Base-by-base conservation (phyloP, 2,113 vertebrate species). In the Solea senegalensis region DNA sequence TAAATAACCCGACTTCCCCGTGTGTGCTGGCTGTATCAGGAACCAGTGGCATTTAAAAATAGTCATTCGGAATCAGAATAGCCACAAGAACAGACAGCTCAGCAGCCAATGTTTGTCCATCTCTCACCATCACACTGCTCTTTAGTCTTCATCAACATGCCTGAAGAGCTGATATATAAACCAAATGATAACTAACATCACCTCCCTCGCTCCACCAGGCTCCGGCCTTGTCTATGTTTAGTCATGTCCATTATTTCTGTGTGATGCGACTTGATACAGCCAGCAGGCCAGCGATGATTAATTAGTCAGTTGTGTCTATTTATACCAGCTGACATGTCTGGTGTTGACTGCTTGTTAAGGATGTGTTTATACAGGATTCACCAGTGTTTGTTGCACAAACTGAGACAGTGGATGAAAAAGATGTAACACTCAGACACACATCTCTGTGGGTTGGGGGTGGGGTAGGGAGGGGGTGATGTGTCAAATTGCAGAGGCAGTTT, bases 241-340 rank as follows among this genome's bases (percentile, higher is more conserved):
- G 86, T 82, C 76, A 83, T 60, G 57, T 65, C 57, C 82, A 49
- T 84, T 82, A 79, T 88, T 74, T 88, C 83, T 67, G 41, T 69
- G 77, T 69, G 46, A 83, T 81, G 76, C 65, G 80, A 89, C 88
- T 67, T 8, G 82, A 91, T 82, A 89, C 70, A 68, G 69, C 59
- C 63, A 74, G 65, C 65, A 44, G 13, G 69, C 82, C 82, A 80
- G 58, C 72, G 61, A 72, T 71, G 60, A 76, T 78, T 84, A 84
- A 91, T 91, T 90, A 89, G 83, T 78, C 81, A 83, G 69, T 82
- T 69, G 75, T 65, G 71, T 86, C 83, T 88, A 89, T 92, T 91
- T 84, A 76, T 86, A 78, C 41, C 74, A 80, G 78, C 86, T 90
- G 87, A 91, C 75, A 28, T 86, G 77, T 81, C 77, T 69, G 71